These are phyloP conservation scores for Pan troglodytes DNA, from an alignment of 2,113 vertebrate genomes.

Conservation along the genomic window NHGRI_mPanTro3-v2.1_pri NC_072403.2:45134501-45135000, in stretches of 20 bases:
- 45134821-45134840: background rate
- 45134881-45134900: conserved; percentile 60
- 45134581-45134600: background rate
- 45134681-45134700: background rate
- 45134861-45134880: background rate
- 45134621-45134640: background rate
- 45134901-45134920: background rate
- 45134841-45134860: background rate
- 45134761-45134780: background rate
- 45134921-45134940: background rate
- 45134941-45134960: background rate
- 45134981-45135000: conserved; percentile 59
- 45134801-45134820: background rate
- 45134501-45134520: background rate
- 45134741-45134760: background rate
- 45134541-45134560: background rate
- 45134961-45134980: conserved; percentile 52
- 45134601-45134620: background rate
- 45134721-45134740: background rate
- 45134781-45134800: background rate
- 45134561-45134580: background rate
- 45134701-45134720: background rate
- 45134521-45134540: background rate
- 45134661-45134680: background rate
- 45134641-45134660: background rate